Evolutionary conservation across 2,888 invertebrate species (phyloP).

Genomic region (Furcula furcula): DNA sequence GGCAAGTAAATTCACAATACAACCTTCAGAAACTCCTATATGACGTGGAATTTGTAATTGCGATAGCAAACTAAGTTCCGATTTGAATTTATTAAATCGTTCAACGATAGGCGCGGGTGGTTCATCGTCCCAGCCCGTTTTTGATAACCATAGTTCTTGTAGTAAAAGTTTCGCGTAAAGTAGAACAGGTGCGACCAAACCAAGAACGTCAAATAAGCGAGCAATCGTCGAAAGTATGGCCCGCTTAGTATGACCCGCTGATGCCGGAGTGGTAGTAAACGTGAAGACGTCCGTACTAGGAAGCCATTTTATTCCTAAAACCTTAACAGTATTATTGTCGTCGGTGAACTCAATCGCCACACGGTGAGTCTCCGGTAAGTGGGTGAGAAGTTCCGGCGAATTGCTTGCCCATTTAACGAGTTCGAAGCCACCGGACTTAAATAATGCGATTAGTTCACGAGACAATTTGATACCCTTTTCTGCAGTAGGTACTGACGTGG

Average conservation of each 20-base stretch:
- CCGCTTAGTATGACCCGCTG: background rate
- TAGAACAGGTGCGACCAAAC: background rate
- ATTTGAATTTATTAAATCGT: conserved; percentile 1
- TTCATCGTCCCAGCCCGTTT: conserved; percentile 3
- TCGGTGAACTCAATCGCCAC: conserved; percentile 1
- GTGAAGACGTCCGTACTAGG: background rate
- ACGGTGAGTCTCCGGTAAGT: conserved; percentile 3
- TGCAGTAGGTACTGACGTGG: background rate
- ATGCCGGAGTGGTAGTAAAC: background rate
- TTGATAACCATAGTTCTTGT: background rate
- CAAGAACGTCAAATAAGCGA: background rate
- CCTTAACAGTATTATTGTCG: background rate
- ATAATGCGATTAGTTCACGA: background rate
- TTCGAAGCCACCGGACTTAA: conserved; percentile 1
- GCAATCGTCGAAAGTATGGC: conserved; percentile 3
- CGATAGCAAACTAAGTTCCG: conserved; percentile 1
- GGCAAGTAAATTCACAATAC: background rate
- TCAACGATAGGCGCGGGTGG: background rate
- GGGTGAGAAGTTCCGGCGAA: background rate
- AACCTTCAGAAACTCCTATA: conserved; percentile 1
- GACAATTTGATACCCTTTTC: background rate
- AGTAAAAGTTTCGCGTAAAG: background rate
- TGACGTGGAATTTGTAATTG: background rate
- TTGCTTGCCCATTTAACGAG: conserved; percentile 7
- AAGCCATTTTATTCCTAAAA: background rate